Base-by-base conservation (phyloP, 1,140 invertebrate genomes). In the Drosophila oshimai region DNA sequence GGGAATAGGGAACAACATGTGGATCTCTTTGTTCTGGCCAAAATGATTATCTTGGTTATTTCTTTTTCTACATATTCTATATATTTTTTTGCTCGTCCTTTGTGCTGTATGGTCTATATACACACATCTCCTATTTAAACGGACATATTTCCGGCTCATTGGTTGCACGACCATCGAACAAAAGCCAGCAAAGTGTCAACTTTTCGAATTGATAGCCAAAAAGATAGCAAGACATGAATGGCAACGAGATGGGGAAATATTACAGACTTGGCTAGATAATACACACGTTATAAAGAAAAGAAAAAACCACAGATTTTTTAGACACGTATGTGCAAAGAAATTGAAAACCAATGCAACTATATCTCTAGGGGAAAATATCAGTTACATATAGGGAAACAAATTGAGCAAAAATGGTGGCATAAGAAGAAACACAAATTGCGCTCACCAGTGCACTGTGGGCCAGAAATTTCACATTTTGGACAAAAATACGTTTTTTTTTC, bases 181-280 rank as follows among this genome's bases (percentile, higher is more conserved):
- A 51, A 65, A 68, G 61, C 64, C 37, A 44, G 60, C 46, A 68
- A 67, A 68, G 64, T 68, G 64, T 68, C 64, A 68, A 53, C 60
- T 44, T 65, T 65, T 42, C 46, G 46, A 68, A 68, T 65, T 67
- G 62, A 67, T 64, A 67, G 62, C 57, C 57, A 24, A 64, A 39
- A 64, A 67, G 61, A 65, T 53, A 67, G 26, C 60, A 24, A 9
- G 28, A 42, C 10, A 10, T 28, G 18, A 20, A 44, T 26, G 37
- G n/a, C n/a, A 50, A 17, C 9, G 20, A 15, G 15, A 20, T n/a
- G 51, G 55, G 31, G n/a, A 37, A 17, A 44, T 42, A 26, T 42
- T 9, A 33, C 9, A 26, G 37, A 44, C 28, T 39, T 2, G 20
- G 54, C 2, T 15, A 17, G 49, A 58, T 18, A 26, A 58, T 36